Evolutionary conservation across 2,888 invertebrate genomes (phyloP).

Genomic region (Koerneria pararmatus): DNA sequence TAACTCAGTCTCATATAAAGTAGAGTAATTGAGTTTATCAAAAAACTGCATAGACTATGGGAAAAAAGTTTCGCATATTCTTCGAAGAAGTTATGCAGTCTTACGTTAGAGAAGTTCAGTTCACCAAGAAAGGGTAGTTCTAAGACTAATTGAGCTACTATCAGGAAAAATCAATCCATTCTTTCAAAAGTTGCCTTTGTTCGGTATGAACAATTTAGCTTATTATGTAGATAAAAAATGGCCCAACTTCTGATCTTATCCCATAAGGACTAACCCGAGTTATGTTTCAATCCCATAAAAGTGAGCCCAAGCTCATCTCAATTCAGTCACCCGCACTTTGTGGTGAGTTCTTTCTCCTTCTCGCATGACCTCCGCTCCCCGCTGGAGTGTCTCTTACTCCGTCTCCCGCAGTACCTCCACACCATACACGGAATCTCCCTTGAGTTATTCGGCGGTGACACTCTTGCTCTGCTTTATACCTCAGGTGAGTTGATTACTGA

Average conservation of each 20-base stretch:
- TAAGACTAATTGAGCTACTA: too few species aligned
- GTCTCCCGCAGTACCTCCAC: slow-evolving; percentile 61
- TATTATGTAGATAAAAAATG: not conserved
- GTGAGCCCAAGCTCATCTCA: not conserved
- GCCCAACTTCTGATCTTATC: not conserved
- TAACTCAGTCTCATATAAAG: too few species aligned
- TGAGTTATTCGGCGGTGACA: slow-evolving; percentile 84
- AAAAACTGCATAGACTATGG: too few species aligned
- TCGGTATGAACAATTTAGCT: not conserved
- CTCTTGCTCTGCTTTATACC: slow-evolving; percentile 84
- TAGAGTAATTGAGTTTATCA: too few species aligned
- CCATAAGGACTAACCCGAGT: not conserved
- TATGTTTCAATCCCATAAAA: not conserved
- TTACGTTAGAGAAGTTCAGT: too few species aligned
- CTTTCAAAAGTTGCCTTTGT: too few species aligned
- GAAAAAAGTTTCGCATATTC: too few species aligned
- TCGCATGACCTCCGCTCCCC: slow-evolving; percentile 63
- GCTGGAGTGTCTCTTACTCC: slow-evolving; percentile 57
- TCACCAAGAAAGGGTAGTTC: too few species aligned
- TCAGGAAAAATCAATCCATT: too few species aligned
- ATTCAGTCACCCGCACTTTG: slow-evolving; percentile 59
- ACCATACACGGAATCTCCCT: slow-evolving; percentile 76
- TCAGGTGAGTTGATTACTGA: slow-evolving; percentile 57
- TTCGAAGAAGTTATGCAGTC: too few species aligned
- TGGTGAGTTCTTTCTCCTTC: slow-evolving; percentile 70